Conservation (phyloP, 1,140 invertebrate species). For the Steinernema feltiae region DNA sequence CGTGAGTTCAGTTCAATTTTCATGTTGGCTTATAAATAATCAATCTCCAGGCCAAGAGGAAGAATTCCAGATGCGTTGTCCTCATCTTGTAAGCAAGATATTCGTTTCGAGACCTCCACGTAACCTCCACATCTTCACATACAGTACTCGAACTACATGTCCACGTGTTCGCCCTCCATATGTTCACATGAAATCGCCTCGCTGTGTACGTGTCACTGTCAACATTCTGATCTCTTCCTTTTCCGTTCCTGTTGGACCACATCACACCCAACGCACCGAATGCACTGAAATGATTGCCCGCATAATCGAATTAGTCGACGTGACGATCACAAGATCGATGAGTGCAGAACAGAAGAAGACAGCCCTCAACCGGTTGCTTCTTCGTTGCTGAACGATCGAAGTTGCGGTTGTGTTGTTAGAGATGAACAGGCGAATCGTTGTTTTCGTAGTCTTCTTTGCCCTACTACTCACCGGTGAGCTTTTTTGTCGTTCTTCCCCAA, state of each 20-base stretch:
- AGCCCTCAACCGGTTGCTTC: constrained; percentile 7
- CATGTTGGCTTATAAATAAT: too few species aligned
- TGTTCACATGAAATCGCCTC: neutral
- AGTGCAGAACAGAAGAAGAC: neutral
- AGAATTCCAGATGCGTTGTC: too few species aligned
- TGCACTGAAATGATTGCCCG: neutral
- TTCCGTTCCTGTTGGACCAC: neutral
- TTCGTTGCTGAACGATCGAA: neutral
- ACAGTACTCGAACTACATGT: too few species aligned
- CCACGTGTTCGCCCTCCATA: neutral
- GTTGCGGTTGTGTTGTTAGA: neutral
- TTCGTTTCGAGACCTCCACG: too few species aligned
- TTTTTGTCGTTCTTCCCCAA: neutral
- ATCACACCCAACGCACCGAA: neutral
- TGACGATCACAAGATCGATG: constrained; percentile 2
- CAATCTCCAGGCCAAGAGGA: too few species aligned
- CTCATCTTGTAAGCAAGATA: too few species aligned
- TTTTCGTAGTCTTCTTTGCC: neutral
- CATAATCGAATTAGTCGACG: constrained; percentile 10
- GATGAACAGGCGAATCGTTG: neutral
- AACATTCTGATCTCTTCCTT: neutral
- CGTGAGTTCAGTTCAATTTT: too few species aligned
- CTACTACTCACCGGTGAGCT: neutral
- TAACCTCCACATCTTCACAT: too few species aligned
- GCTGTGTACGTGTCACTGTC: too few species aligned